A percentile compares a stretch with the other conserved stretches of the same genome.
Evolutionary conservation across 2,113 vertebrate species (phyloP).

Genomic region (Ranitomeya variabilis): DNA sequence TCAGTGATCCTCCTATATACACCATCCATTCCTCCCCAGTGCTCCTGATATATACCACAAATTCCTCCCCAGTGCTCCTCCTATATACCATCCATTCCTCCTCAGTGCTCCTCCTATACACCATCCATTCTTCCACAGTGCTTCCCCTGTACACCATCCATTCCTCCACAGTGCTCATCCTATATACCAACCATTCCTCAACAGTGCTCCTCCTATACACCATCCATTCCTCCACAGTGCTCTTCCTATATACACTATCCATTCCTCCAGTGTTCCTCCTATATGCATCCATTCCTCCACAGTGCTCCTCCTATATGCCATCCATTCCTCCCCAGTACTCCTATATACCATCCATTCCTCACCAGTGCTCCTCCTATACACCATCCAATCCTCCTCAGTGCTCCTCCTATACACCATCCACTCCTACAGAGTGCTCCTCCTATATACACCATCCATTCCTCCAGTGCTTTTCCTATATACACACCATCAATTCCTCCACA

Average conservation of each 20-base stretch:
- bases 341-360: neutral
- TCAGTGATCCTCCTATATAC: neutral
- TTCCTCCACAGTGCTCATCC: neutral
- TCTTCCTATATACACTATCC: neutral
- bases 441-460: neutral
- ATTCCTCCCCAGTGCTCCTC: neutral
- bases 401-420: neutral
- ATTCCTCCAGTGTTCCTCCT: neutral
- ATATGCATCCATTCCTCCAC: neutral
- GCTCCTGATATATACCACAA: neutral
- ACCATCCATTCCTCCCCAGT: neutral
- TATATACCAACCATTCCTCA: neutral
- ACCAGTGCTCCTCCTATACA: neutral
- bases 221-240: neutral
- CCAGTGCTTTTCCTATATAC: neutral
- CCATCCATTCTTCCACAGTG: neutral
- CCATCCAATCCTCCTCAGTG: neutral
- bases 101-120: neutral
- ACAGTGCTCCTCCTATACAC: neutral
- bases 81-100: neutral
- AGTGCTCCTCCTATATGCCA: neutral
- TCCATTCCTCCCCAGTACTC: neutral
- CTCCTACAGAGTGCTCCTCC: neutral
- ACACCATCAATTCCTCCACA: neutral
- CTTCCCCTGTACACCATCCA: neutral